Evolutionary conservation across 2,888 invertebrate genomes (phyloP), one percentile per base, ranked within the genome.

Genomic region (Calameuta pallipes): DNA sequence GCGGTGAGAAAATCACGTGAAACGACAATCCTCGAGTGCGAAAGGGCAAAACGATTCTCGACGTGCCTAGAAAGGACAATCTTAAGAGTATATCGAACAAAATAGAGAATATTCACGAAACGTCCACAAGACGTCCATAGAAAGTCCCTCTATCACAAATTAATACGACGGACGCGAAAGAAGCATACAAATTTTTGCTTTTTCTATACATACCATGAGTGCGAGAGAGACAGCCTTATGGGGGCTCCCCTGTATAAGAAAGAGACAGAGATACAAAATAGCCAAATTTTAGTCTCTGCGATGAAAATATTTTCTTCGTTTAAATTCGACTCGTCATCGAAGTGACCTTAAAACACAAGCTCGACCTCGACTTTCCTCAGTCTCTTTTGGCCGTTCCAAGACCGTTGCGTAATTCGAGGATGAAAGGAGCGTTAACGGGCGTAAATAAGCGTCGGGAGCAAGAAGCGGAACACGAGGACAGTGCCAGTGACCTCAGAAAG

Each of bases 401-500:
- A 56, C 23, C 56, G 56, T 56, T 56, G 33, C 71, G 71, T 23
- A 34, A 71, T 33, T 13, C 71, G 71, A 34, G 71, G 71, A 71
- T 71, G 71, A 71, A 34, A 31, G 71, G 71, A 31, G 71, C 71
- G 71, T 71, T 34, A 71, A 34, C 71, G 71, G 71, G 13, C 33
- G 71, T 31, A 71, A 71, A 31, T 13, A 30, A 71, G 71, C 31
- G 15, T n/a, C 84, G 88, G 56, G 23, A 83, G 86, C 86, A 87
- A 86, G 86, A 84, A 89, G 86, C 87, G 88, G 87, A 89, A 88
- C 88, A 87, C 78, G 31, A 78, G 76, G 85, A 83, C 87, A 82
- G 83, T 87, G 89, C 83, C 89, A 88, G 83, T 89, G 88, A 90
- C 89, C 89, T 87, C 84, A 75, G 84, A 75, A 75, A 76, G 33